These are phyloP conservation scores for Oplegnathus fasciatus DNA, from an alignment of 2,113 vertebrate species.

Conservation along the genomic window DNA sequence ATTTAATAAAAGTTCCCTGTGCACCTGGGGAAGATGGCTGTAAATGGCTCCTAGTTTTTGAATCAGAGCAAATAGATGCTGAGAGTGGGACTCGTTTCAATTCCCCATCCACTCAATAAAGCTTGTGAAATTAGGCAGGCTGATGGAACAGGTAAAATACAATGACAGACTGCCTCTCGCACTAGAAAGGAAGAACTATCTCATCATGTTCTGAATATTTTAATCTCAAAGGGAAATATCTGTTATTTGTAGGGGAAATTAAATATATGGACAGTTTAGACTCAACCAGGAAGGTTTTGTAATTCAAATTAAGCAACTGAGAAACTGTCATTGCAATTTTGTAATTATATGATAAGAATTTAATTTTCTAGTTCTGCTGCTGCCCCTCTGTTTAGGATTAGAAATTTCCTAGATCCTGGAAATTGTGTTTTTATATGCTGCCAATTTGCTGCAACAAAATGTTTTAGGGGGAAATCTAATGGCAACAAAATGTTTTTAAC, in stretches of 20 bases:
- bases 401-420: background rate
- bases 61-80: constrained; percentile 26
- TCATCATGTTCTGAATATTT: background rate
- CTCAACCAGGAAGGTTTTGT: background rate
- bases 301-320: background rate
- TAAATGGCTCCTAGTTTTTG: background rate
- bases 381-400: background rate
- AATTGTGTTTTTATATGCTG: background rate
- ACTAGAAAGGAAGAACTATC: background rate
- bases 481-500: background rate
- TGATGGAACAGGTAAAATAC: background rate
- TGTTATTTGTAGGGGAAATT: background rate
- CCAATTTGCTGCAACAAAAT: background rate
- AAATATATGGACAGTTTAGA: background rate
- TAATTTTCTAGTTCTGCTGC: background rate
- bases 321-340: background rate
- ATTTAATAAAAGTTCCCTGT: constrained; percentile 42
- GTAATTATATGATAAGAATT: background rate
- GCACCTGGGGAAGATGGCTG: constrained; percentile 21
- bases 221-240: background rate
- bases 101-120: constrained; percentile 23
- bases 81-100: constrained; percentile 14
- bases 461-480: background rate
- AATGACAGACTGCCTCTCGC: background rate
- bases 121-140: constrained; percentile 13